These are phyloP conservation scores for Garrulus glandarius DNA, from an alignment of 2,797 vertebrate genomes.

Conservation along the genomic window DNA sequence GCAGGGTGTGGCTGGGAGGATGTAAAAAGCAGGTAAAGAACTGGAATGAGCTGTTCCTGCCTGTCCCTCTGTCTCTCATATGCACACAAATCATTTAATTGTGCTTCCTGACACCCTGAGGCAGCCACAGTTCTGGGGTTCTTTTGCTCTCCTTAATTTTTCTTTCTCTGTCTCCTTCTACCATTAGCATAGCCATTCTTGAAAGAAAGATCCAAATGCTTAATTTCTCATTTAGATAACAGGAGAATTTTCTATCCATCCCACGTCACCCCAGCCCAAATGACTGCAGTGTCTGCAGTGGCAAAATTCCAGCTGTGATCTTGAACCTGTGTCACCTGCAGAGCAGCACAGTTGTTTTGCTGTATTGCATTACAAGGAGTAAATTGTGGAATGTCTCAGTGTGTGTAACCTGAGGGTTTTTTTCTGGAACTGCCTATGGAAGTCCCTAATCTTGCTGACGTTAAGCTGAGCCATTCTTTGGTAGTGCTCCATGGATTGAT, in stretches of 20 bases:
- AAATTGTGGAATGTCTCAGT: neutral
- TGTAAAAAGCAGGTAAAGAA: neutral
- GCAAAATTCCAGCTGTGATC: neutral
- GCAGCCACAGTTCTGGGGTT: neutral
- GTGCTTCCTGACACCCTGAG: neutral
- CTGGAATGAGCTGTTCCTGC: neutral
- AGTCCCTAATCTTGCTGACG: fast-evolving
- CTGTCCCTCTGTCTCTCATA: neutral
- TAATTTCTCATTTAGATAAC: neutral
- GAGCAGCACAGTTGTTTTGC: neutral
- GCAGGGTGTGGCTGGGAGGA: neutral
- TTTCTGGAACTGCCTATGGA: neutral
- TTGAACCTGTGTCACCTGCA: neutral
- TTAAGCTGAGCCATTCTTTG: neutral
- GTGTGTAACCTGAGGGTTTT: neutral
- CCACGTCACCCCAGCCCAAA: neutral
- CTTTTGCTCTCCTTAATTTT: neutral
- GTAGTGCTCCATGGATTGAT: neutral
- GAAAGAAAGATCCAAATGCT: neutral
- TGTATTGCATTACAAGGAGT: neutral
- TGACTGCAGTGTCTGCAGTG: neutral
- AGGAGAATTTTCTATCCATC: neutral
- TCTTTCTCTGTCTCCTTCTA: neutral
- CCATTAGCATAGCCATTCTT: neutral
- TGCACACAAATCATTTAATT: neutral